Percentiles rank a stretch among this genome's conserved stretches.
Evolutionary conservation across 2,797 vertebrate genomes (phyloP).

Genomic region (Phyllotis vaccarum): DNA sequence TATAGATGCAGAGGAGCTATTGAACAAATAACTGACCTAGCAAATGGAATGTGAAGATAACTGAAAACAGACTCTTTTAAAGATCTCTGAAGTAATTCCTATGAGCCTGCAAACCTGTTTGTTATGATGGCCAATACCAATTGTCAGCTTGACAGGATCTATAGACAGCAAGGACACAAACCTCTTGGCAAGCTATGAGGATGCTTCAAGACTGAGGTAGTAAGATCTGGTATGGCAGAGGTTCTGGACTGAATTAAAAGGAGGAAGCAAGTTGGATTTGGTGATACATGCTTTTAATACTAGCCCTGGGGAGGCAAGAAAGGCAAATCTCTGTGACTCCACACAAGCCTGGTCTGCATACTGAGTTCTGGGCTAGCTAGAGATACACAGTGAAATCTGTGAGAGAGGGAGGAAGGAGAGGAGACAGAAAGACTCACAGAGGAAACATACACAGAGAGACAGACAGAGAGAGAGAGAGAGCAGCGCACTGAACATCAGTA

Average conservation of each 20-base stretch:
- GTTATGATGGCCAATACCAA: background rate
- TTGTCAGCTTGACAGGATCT: background rate
- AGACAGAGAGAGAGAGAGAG: background rate
- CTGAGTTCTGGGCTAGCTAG: too few species aligned
- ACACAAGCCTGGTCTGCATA: background rate
- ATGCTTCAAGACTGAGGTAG: background rate
- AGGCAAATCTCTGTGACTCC: background rate
- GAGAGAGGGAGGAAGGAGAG: too few species aligned
- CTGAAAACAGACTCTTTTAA: constrained; percentile 50
- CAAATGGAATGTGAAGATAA: constrained; percentile 37
- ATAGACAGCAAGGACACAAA: background rate
- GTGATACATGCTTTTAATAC: background rate
- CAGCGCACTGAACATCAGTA: background rate
- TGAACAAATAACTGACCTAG: background rate
- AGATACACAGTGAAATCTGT: background rate
- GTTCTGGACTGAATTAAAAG: background rate
- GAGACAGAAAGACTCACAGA: background rate
- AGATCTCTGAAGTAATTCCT: constrained; percentile 39
- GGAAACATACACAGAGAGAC: background rate
- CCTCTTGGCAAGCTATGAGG: background rate
- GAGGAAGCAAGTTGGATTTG: background rate
- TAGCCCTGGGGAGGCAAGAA: background rate
- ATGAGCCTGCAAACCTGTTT: background rate
- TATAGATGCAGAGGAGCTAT: background rate
- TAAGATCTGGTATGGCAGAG: background rate